A percentile compares a stretch with the other conserved stretches of the same genome.
These are phyloP conservation scores for Ailurus styani DNA, from an alignment of 2,113 vertebrate genomes.

Conservation along the genomic window DNA sequence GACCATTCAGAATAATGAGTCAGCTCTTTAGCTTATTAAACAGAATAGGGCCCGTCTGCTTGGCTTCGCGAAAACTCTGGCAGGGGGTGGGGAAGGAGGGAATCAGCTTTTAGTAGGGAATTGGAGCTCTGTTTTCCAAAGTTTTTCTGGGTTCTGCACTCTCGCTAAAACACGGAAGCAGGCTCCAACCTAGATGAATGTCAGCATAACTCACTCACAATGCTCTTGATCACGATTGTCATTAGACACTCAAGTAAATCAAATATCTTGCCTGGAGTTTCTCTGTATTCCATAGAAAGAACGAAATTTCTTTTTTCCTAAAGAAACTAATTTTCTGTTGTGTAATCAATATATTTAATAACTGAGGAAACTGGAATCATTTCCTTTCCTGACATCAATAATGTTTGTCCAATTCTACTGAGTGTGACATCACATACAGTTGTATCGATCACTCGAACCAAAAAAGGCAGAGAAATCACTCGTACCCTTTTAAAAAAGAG, in stretches of 20 bases:
- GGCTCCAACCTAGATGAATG: conserved; percentile 60
- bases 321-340: conserved; percentile 68
- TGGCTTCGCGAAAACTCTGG: neutral
- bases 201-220: conserved; percentile 19
- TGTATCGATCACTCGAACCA: neutral
- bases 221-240: conserved; percentile 73
- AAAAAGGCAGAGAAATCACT: neutral
- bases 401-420: conserved; percentile 31
- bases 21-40: neutral
- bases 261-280: conserved; percentile 60
- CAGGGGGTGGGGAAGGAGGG: rapidly evolving
- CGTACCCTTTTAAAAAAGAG: neutral
- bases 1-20: neutral
- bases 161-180: conserved; percentile 62
- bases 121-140: neutral
- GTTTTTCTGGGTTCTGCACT: neutral
- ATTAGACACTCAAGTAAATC: conserved; percentile 69
- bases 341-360: conserved; percentile 69
- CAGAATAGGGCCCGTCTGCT: neutral
- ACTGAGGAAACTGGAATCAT: conserved; percentile 49
- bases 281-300: conserved; percentile 57
- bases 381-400: conserved; percentile 49
- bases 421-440: neutral
- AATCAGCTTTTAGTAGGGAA: neutral
- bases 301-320: conserved; percentile 56